These are phyloP conservation scores for Noctua janthe DNA, from an alignment of 2,888 invertebrate species.

Conservation along the genomic window DNA sequence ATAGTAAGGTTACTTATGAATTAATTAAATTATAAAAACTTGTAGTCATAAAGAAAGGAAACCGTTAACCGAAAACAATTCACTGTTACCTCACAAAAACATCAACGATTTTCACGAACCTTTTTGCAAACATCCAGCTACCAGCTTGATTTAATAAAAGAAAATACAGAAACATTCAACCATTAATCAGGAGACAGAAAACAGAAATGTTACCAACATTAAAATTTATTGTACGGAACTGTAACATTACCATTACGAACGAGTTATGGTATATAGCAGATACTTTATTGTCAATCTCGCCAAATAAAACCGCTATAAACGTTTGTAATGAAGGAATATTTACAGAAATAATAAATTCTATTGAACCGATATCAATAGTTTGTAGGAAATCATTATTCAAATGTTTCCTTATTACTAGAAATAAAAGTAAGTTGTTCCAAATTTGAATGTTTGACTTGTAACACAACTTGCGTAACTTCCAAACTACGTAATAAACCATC, in stretches of 20 bases:
- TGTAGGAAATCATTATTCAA: conserved; percentile 48
- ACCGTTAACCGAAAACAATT: conserved; percentile 2
- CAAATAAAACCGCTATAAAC: conserved; percentile 68
- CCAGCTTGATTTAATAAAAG: conserved; percentile 53
- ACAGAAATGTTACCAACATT: conserved; percentile 62
- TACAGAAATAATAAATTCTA: conserved; percentile 51
- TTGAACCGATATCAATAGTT: conserved; percentile 51
- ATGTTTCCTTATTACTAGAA: conserved; percentile 51
- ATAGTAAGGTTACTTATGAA: too few species aligned
- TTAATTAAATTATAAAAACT: too few species aligned
- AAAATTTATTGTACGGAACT: conserved; percentile 68
- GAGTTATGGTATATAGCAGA: conserved; percentile 69
- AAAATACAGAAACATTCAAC: conserved; percentile 52
- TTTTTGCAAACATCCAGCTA: conserved; percentile 31
- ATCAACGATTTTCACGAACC: conserved; percentile 33
- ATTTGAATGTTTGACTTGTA: conserved; percentile 37
- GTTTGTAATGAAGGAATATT: conserved; percentile 65
- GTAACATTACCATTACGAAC: conserved; percentile 69
- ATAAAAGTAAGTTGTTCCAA: conserved; percentile 39
- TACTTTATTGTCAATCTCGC: conserved; percentile 74
- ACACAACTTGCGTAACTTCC: neutral
- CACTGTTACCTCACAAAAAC: neutral
- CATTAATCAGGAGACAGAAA: conserved; percentile 67
- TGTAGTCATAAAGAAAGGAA: neutral
- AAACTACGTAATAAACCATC: neutral